These are phyloP conservation scores for Condylura cristata DNA, from an alignment of 2,113 vertebrate genomes.

Conservation along the genomic window DNA sequence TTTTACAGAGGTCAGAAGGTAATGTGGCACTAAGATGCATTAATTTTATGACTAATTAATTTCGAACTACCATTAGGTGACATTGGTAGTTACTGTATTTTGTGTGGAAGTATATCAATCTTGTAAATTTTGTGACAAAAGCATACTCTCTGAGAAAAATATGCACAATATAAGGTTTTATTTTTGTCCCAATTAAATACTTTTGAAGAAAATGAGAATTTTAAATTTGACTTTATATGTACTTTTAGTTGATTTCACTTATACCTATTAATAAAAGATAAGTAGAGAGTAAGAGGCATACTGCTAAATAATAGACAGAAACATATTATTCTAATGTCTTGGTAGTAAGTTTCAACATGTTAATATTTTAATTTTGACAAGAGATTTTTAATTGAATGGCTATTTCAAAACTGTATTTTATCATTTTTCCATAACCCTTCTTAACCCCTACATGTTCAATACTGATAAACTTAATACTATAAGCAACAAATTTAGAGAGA, in stretches of 20 bases:
- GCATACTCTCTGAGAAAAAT: conserved; percentile 15
- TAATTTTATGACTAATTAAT: not conserved
- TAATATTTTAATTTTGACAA: conserved; percentile 23
- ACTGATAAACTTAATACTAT: not conserved
- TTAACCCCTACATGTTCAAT: not conserved
- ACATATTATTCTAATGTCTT: not conserved
- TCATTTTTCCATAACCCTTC: not conserved
- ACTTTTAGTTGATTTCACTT: not conserved
- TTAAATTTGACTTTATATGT: not conserved
- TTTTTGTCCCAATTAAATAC: conserved; percentile 34
- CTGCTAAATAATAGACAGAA: not conserved
- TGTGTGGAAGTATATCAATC: conserved; percentile 48
- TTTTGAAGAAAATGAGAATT: conserved; percentile 27
- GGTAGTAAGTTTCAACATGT: not conserved
- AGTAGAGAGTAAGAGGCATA: not conserved
- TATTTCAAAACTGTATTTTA: not conserved
- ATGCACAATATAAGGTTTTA: conserved; percentile 44
- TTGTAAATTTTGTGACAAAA: conserved; percentile 55
- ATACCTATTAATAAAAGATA: not conserved
- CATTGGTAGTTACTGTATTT: conserved; percentile 46
- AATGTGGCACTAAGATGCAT: conserved; percentile 48
- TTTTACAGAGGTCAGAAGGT: conserved; percentile 64
- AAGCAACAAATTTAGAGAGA: not conserved
- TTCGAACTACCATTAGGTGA: not conserved
- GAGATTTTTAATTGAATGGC: conserved; percentile 10